phyloP scores from a whole-genome alignment of 2,113 vertebrate genomes.

The Rhinopomastus cyanomelas region DNA sequence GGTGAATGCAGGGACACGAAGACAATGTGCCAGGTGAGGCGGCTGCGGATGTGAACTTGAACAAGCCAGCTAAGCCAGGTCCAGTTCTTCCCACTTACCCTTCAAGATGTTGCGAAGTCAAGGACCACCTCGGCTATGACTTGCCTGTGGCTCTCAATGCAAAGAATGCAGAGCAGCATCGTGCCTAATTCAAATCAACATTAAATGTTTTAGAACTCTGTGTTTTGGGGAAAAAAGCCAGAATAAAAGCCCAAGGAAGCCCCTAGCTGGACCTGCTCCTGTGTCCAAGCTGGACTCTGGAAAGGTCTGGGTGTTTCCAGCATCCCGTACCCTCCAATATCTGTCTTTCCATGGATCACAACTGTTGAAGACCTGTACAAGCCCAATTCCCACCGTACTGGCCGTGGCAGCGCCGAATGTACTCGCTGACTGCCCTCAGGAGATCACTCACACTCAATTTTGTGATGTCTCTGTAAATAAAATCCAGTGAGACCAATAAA shows the following conservation, averaged over 20 bases:
- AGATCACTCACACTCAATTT: neutral
- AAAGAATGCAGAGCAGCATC: neutral
- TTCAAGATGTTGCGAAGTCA: neutral
- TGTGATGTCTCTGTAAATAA: constrained; percentile 71
- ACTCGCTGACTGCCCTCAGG: neutral
- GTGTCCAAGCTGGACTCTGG: neutral
- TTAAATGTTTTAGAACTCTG: neutral
- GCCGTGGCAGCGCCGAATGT: neutral
- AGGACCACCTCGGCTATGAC: neutral
- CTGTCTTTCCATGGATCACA: neutral
- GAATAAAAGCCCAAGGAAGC: neutral
- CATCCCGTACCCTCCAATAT: neutral
- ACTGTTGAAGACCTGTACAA: neutral
- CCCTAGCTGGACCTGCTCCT: neutral
- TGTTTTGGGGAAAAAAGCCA: constrained; percentile 14
- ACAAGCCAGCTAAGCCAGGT: neutral
- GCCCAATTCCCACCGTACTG: neutral
- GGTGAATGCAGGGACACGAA: neutral
- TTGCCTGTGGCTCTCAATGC: neutral
- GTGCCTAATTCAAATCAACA: constrained; percentile 35
- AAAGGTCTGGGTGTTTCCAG: neutral
- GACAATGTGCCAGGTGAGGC: neutral
- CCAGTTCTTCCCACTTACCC: neutral
- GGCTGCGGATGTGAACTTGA: neutral
- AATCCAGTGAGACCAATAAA: constrained; percentile 64